Conservation (phyloP, 2,797 vertebrate species). For the Anguilla obscura region DNA sequence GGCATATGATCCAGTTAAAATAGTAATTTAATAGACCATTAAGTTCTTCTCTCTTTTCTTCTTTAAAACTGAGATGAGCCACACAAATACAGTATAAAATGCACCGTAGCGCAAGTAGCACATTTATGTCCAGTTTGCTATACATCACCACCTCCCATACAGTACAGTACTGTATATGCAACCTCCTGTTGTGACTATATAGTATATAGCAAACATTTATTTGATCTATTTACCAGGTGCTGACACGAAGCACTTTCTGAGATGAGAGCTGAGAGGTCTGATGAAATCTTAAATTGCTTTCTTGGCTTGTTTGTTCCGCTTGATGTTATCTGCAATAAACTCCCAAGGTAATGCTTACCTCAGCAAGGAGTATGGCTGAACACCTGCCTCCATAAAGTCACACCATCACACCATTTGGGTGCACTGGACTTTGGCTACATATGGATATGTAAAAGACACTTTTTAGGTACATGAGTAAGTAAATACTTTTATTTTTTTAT, state of each 20-base stretch:
- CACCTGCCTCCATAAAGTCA: slow-evolving; percentile 28
- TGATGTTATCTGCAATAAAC: slow-evolving; percentile 40
- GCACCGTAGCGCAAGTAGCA: not conserved
- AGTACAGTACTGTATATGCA: slow-evolving; percentile 1
- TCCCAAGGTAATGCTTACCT: slow-evolving; percentile 42
- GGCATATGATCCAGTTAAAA: not conserved
- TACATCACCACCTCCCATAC: not conserved
- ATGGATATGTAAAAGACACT: not conserved
- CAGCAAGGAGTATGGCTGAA: slow-evolving; percentile 34
- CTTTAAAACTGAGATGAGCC: not conserved
- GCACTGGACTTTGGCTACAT: not conserved
- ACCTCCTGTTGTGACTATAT: slow-evolving; percentile 18
- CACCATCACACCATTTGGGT: not conserved
- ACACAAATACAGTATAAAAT: slow-evolving; percentile 5
- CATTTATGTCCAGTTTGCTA: not conserved
- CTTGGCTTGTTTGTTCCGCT: slow-evolving; percentile 43
- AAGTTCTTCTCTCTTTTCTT: not conserved
- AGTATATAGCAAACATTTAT: slow-evolving; percentile 38
- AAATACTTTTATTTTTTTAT: not conserved
- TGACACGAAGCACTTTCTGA: slow-evolving; percentile 39
- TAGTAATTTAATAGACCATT: not conserved
- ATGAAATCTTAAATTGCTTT: slow-evolving; percentile 49
- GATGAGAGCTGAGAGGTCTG: slow-evolving; percentile 37
- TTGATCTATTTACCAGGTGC: slow-evolving; percentile 45
- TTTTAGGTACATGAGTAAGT: not conserved